These are phyloP conservation scores for Leucophora obtusa DNA, from an alignment of 2,888 invertebrate species.

Conservation along the genomic window DNA sequence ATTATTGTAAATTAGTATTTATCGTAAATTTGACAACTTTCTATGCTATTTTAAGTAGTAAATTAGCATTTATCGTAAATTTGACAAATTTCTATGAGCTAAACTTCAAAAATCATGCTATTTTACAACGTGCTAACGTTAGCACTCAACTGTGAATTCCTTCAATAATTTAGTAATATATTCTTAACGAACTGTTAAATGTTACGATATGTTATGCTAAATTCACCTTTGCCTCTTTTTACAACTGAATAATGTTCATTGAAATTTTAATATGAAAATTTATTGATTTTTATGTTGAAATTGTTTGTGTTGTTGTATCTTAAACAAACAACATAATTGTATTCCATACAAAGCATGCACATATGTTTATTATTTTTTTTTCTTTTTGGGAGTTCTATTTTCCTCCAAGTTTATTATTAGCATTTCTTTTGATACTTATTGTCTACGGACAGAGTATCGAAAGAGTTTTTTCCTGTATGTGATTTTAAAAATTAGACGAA, in stretches of 20 bases:
- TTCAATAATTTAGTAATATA: conserved; percentile 8
- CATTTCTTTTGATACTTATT: conserved; percentile 18
- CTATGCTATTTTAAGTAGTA: too few species aligned
- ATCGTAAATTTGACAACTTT: too few species aligned
- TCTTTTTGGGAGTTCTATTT: conserved; percentile 5
- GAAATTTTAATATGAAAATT: conserved; percentile 10
- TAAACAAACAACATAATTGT: conserved; percentile 29
- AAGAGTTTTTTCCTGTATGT: too few species aligned
- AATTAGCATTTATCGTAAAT: too few species aligned
- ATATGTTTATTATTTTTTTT: conserved; percentile 32
- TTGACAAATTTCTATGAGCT: too few species aligned
- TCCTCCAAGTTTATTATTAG: conserved; percentile 49
- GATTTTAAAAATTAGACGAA: not conserved
- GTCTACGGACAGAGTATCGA: not conserved
- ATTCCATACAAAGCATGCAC: conserved; percentile 8
- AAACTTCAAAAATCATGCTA: too few species aligned
- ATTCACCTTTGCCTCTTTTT: conserved; percentile 17
- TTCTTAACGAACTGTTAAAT: not conserved
- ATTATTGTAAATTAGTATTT: too few species aligned
- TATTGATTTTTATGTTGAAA: conserved; percentile 55
- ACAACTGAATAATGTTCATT: not conserved
- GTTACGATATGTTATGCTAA: not conserved
- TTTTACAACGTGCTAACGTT: too few species aligned
- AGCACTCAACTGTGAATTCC: too few species aligned
- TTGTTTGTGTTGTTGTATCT: not conserved